Conservation (phyloP, 1,140 invertebrate species). For the Camponotus pennsylvanicus region DNA sequence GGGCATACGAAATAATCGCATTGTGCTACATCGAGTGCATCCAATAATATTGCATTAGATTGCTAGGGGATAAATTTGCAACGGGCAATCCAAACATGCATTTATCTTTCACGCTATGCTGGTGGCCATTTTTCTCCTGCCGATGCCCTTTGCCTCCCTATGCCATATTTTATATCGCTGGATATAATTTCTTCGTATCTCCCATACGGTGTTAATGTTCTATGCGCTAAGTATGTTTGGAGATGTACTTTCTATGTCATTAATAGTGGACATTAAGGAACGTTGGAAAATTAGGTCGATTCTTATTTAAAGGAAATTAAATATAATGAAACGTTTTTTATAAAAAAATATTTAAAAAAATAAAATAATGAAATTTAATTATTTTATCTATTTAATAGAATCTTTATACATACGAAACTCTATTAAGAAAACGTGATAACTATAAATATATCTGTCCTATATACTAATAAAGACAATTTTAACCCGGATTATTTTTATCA, state of each 20-base stretch:
- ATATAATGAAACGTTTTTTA: background rate
- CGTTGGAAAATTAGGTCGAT: background rate
- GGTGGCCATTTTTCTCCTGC: conserved; percentile 28
- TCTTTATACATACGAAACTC: background rate
- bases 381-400: background rate
- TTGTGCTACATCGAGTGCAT: conserved; percentile 18
- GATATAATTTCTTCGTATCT: conserved; percentile 17
- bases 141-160: background rate
- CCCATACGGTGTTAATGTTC: background rate
- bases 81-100: conserved; percentile 42
- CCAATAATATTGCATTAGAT: conserved; percentile 55
- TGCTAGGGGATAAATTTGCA: conserved; percentile 11
- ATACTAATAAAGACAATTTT: background rate
- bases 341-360: background rate
- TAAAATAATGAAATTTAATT: background rate
- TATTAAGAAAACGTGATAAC: background rate
- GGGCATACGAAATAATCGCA: conserved; percentile 20
- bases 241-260: background rate
- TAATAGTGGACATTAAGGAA: background rate
- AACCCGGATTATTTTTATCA: background rate
- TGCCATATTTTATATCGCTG: conserved; percentile 42
- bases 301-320: background rate
- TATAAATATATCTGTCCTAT: background rate
- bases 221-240: background rate
- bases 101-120: conserved; percentile 46